Evolutionary conservation across 2,888 invertebrate genomes (phyloP).

Genomic region (Amphipoea oculea): DNA sequence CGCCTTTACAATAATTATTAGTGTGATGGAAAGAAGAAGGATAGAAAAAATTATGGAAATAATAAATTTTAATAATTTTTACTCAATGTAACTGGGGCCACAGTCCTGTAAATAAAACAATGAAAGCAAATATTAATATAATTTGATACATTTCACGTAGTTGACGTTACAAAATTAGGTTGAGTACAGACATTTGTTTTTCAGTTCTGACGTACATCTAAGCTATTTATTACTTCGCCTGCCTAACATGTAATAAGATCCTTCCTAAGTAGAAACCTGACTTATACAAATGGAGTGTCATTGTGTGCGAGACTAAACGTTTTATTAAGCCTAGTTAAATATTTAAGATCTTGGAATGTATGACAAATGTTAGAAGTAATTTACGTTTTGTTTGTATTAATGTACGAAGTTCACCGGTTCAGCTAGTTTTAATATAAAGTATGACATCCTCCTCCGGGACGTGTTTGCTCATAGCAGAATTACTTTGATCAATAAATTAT

Average conservation of each 20-base stretch:
- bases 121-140: not conserved
- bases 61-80: not conserved
- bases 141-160: not conserved
- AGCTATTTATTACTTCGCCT: conserved; percentile 36
- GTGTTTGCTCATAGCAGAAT: no score
- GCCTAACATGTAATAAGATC: conserved; percentile 44
- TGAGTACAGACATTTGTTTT: conserved; percentile 14
- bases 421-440: no score
- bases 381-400: not conserved
- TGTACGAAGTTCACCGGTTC: no score
- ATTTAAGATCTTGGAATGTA: conserved; percentile 21
- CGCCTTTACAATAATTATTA: no score
- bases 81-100: not conserved
- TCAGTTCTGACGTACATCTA: conserved; percentile 4
- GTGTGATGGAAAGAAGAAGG: no score
- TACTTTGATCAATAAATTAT: not conserved
- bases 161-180: conserved; percentile 7
- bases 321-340: conserved; percentile 47
- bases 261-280: conserved; percentile 31
- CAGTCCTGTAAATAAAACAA: not conserved
- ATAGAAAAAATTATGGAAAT: not conserved
- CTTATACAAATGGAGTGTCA: conserved; percentile 54
- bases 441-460: not conserved
- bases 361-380: not conserved
- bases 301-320: conserved; percentile 37